Base-by-base conservation (phyloP, 1,140 invertebrate genomes). In the Lethrus apterus region DNA sequence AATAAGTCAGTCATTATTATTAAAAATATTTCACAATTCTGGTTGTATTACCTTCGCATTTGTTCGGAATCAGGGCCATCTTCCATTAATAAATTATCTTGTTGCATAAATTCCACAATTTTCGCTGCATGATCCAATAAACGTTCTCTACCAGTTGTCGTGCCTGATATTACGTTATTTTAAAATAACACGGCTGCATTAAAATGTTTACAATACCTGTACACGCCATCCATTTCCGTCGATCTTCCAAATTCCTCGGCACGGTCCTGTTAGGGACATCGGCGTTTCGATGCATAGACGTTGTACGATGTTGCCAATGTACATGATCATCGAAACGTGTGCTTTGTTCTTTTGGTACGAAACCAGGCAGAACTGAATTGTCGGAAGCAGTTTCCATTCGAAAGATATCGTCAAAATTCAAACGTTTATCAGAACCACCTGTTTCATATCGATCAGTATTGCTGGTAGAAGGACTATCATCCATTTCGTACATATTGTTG, bases 81-180 rank as follows among this genome's bases (percentile, higher is more conserved):
- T 52, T 78, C 71, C 77, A 80, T 80, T 1, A 81, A 63, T 14
- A 65, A 60, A 10, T 70, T 63, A 50, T 79, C 72, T 50, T 74
- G 64, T 53, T 80, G 76, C 64, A 81, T 74, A 55, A 75, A 73
- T 15, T 68, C 63, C 2, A 76, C 73, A 50, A 83, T 80, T 49
- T 73, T 66, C 29, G 74, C 66, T 24, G 67, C 68, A 55, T 68
- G 63, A 10, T 64, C 48, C 41, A 70, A 62, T n/a, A 63, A 41
- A 18, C 53, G 46, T 23, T 44, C n/a, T n/a, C 20, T 41, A 5
- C 14, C 15, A 15, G 21, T 24, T 10, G 19, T 33, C 19, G 15
- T 10, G 10, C 4, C 20, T 23, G 15, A 23, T n/a, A 11, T 4
- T 21, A 11, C 36, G 44, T 11, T 2, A 26, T 34, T 21, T 34